Base-by-base conservation (phyloP, 2,888 invertebrate species). In the Silvanus unidentatus region DNA sequence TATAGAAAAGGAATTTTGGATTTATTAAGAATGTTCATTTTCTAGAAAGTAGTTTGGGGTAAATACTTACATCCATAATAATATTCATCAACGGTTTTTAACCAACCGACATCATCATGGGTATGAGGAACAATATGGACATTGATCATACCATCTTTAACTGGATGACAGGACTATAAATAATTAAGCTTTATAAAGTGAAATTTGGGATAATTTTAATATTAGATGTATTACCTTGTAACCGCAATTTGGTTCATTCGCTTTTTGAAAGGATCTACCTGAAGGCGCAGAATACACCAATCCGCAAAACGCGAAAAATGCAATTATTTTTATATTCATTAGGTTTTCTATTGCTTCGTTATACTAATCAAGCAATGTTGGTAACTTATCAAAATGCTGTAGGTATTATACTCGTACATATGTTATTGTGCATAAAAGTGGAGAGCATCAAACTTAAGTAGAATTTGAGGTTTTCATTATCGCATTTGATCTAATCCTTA, bases 81-180 rank as follows among this genome's bases (percentile, higher is more conserved):
- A 64, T 96, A 96, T 66, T 94, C 90, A 64, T 96, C 94, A 0
- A 93, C 87, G 0, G 94, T 96, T 70, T 93, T 91, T 37, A 94
- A 70, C 94, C 95, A 96, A 29, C 96, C 96, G 1, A 93, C 91
- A 64, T 96, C 96, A 61, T 95, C 91, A 63, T 96, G 95, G 0
- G 92, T 88, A 64, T 96, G 96, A 0, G 94, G 81, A 0, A 88
- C 80, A 0, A 93, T 73, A 63, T 93, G 93, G 0, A 93, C 84
- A 64, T 93, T 93, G 14, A 93, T 68, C 62, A 80, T 76, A 1
- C 77, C 78, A 0, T 75, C 63, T 48, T 80, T 77, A 0, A 76
- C 66, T 15, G 71, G 60, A 2, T 80, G 80, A 56, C 88, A 89
- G 28, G 80, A 78, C 86, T 86, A 69, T 32, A 5, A 22, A 22